phyloP scores from a whole-genome alignment of 2,797 vertebrate genomes.

The Artibeus lituratus region DNA sequence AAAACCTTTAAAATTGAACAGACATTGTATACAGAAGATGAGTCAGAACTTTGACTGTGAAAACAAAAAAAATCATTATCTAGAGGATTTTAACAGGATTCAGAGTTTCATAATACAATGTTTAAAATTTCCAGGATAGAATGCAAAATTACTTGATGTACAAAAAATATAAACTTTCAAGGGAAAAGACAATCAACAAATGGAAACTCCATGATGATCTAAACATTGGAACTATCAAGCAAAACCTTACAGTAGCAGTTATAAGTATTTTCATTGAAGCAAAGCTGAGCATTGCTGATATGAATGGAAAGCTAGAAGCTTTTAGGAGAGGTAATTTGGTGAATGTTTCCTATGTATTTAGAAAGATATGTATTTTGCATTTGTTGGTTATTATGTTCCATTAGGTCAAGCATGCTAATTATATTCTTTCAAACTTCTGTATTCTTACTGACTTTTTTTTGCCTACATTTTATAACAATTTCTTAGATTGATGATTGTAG shows the following conservation, averaged over 20 bases:
- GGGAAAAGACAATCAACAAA: not conserved
- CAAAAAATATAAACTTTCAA: not conserved
- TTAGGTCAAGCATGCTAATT: not conserved
- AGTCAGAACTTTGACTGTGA: not conserved
- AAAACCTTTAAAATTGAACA: not conserved
- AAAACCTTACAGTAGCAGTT: not conserved
- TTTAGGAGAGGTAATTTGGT: not conserved
- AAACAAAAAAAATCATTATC: not conserved
- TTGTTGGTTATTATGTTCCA: not conserved
- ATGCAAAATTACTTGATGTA: not conserved
- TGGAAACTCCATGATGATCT: not conserved
- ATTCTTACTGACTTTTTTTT: not conserved
- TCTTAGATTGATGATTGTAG: not conserved
- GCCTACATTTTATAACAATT: not conserved
- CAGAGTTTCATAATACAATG: not conserved
- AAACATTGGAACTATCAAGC: not conserved
- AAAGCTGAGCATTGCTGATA: not conserved
- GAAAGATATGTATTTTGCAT: not conserved
- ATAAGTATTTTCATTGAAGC: not conserved
- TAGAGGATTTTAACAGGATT: not conserved
- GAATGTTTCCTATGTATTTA: not conserved
- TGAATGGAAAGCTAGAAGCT: not conserved
- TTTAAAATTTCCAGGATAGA: not conserved
- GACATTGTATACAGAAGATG: not conserved
- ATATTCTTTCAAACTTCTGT: not conserved